Base-by-base conservation (phyloP, 2,888 invertebrate species). In the Tolmerus cingulatus region DNA sequence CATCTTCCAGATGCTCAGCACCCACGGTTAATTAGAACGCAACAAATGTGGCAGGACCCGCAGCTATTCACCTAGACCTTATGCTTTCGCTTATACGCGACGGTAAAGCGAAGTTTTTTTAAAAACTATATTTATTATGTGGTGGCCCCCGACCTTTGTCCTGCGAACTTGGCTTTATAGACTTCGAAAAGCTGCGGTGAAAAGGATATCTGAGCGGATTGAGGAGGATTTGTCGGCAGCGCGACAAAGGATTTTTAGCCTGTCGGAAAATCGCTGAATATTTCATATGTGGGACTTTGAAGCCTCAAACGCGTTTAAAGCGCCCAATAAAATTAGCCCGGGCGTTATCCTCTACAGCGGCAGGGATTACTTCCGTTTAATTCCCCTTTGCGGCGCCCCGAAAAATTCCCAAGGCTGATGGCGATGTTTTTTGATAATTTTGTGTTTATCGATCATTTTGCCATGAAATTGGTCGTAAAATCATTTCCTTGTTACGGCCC, bases 381-480 rank as follows among this genome's bases (percentile, higher is more conserved):
- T 66, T 66, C 66, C 66, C 66, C 66, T 66, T 66, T 66, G 23
- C 66, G 8, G 3, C 12, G 27, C 12, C 66, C 27, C 23, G 4
- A 66, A 66, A 66, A 66, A 66, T 23, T 19, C 12, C 66, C 66
- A 19, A 57, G 57, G 57, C 23, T 23, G 57, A 57, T 57, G 23
- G 57, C 3, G 57, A 23, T 66, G 8, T 66, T 66, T 66, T 51
- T 51, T n/a, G n/a, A 66, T 66, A 66, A 23, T 27, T 66, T 66
- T 23, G 27, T 66, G 66, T 66, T 66, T 66, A 66, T 66, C 66
- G 66, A 66, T 66, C 66, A 66, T 66, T 66, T 78, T 78, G 43
- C 37, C 78, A 43, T 78, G 43, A 78, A 78, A 78, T 78, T 40
- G 37, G 40, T 78, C 37, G 78, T 78, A 78, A 78, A 78, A 78